phyloP scores from a whole-genome alignment of 2,888 invertebrate genomes.

The Chironomus riparius region DNA sequence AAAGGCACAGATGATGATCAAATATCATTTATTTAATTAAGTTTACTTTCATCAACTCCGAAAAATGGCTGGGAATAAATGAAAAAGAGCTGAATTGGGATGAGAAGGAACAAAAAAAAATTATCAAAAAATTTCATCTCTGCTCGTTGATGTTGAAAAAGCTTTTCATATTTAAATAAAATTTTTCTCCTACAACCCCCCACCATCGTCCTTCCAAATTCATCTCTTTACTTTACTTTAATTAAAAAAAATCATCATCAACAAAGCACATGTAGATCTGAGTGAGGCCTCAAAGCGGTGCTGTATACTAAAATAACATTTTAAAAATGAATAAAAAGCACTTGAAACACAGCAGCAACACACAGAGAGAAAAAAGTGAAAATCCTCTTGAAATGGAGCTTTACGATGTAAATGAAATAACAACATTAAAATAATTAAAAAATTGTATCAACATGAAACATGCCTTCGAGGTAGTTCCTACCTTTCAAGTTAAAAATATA shows the following conservation, averaged over 20 bases:
- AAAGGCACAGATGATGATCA: not conserved
- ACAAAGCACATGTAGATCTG: too few relatives aligned
- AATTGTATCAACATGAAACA: not conserved
- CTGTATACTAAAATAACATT: not conserved
- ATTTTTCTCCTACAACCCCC: too few relatives aligned
- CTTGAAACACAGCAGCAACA: not conserved
- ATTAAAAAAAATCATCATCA: not conserved
- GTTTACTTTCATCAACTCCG: conserved; percentile 2
- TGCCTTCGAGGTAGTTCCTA: not conserved
- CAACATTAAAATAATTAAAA: conserved; percentile 22
- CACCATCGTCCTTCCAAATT: too few relatives aligned
- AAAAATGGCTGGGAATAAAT: not conserved
- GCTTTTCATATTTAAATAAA: not conserved
- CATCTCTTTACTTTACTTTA: not conserved
- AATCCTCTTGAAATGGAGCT: conserved; percentile 10
- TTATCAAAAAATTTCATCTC: too few relatives aligned
- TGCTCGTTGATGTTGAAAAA: not conserved
- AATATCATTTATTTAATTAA: conserved; percentile 27
- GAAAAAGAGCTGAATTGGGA: too few relatives aligned
- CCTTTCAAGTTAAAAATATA: not conserved
- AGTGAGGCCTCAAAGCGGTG: not conserved
- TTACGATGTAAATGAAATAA: conserved; percentile 27
- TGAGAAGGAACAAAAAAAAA: too few relatives aligned
- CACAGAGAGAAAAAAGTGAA: not conserved
- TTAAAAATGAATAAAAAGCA: conserved; percentile 11